Conservation (phyloP, 1,140 invertebrate genomes). For the Dryas iulia region DNA sequence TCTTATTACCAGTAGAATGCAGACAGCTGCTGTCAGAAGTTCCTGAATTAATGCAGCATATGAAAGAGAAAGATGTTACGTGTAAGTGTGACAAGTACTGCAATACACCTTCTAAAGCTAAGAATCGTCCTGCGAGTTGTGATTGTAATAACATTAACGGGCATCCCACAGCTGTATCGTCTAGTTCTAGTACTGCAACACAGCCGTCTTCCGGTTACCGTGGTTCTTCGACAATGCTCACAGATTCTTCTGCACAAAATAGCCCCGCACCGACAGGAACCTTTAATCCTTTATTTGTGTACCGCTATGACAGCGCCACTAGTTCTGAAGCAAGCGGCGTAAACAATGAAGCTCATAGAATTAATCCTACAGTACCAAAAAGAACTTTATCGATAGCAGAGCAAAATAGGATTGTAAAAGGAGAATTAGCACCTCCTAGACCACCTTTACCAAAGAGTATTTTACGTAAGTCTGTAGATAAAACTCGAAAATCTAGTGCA, state of each 20-base stretch:
- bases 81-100: slow-evolving; percentile 85
- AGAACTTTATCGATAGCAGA: slow-evolving; percentile 84
- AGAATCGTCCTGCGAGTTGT: slow-evolving; percentile 82
- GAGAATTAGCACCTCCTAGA: slow-evolving; percentile 83
- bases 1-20: slow-evolving; percentile 91
- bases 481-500: slow-evolving; percentile 78
- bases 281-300: slow-evolving; percentile 88
- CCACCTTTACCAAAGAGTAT: slow-evolving; percentile 87
- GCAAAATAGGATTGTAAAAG: slow-evolving; percentile 73
- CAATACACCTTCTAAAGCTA: slow-evolving; percentile 81
- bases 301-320: slow-evolving; percentile 89
- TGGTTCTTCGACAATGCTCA: slow-evolving; percentile 90
- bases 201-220: slow-evolving; percentile 92
- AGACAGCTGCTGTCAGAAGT: slow-evolving; percentile 87
- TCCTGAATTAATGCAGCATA: slow-evolving; percentile 85
- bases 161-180: slow-evolving; percentile 83
- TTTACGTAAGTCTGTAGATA: slow-evolving; percentile 82
- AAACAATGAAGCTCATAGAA: slow-evolving; percentile 69
- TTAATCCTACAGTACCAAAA: slow-evolving; percentile 82
- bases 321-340: slow-evolving; percentile 84
- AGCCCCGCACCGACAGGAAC: slow-evolving; percentile 79
- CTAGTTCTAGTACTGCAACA: slow-evolving; percentile 87
- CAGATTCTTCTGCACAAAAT: slow-evolving; percentile 86
- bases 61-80: slow-evolving; percentile 78
- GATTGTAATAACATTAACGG: slow-evolving; percentile 82